phyloP scores from a whole-genome alignment of 1,140 invertebrate genomes.

The Potamilus streckersoni region DNA sequence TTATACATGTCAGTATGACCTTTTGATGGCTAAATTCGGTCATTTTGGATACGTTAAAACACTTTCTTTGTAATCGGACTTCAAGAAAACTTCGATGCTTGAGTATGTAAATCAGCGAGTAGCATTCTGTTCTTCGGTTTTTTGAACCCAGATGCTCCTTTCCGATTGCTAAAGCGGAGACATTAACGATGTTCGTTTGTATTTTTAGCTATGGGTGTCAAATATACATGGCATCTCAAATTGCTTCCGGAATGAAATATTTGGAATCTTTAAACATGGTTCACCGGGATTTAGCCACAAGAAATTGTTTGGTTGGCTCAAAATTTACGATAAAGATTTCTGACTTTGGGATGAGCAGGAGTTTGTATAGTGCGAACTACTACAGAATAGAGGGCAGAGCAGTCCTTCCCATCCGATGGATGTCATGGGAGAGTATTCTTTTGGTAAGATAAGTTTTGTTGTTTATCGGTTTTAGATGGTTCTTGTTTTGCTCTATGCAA shows the following conservation, averaged over 20 bases:
- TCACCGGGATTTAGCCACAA: conserved; percentile 80
- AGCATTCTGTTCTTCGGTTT: no score
- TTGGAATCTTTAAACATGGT: conserved; percentile 83
- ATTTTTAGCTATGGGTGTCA: conserved; percentile 80
- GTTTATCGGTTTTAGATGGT: no score
- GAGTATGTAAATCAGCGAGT: no score
- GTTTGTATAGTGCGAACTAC: conserved; percentile 85
- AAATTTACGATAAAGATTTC: conserved; percentile 89
- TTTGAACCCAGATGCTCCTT: no score
- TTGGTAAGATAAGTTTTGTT: conserved; percentile 72
- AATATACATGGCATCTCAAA: conserved; percentile 85
- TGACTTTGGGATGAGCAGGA: conserved; percentile 89
- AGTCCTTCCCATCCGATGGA: conserved; percentile 87
- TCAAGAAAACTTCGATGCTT: no score
- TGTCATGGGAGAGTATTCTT: conserved; percentile 87
- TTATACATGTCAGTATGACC: no score
- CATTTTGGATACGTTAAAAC: no score
- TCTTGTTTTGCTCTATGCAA: no score
- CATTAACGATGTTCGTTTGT: conserved; percentile 3
- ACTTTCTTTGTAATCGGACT: no score
- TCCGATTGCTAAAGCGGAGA: no score
- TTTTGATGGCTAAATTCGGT: no score
- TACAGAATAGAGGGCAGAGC: conserved; percentile 83
- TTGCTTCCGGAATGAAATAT: conserved; percentile 89
- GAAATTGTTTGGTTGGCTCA: conserved; percentile 88